Conservation (phyloP, 1,140 invertebrate species). For the Drosophila erecta region DNA sequence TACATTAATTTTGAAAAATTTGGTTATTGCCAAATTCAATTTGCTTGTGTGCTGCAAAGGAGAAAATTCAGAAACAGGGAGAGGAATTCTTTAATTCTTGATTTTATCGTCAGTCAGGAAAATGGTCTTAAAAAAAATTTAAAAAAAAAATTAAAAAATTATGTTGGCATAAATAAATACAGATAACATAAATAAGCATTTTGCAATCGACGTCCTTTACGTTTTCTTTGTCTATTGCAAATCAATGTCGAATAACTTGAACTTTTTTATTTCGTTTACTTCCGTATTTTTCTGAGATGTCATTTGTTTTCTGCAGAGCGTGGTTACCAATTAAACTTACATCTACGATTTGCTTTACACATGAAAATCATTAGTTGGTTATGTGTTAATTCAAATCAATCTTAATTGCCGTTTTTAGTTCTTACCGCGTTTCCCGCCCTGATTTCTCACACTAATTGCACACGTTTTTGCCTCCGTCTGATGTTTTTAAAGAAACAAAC, state of each 20-base stretch:
- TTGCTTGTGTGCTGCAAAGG: too few species aligned
- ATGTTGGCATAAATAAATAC: not conserved
- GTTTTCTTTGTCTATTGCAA: not conserved
- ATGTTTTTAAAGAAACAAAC: constrained; percentile 25
- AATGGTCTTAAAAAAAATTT: too few species aligned
- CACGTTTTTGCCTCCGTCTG: constrained; percentile 25
- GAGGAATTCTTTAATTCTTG: not conserved
- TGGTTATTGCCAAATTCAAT: not conserved
- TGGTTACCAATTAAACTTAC: not conserved
- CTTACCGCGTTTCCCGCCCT: constrained; percentile 1
- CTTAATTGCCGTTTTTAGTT: constrained; percentile 45
- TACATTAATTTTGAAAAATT: not conserved
- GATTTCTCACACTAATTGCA: constrained; percentile 36
- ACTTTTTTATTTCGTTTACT: not conserved
- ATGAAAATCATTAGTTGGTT: constrained; percentile 1
- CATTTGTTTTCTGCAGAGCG: not conserved
- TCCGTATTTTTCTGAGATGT: not conserved
- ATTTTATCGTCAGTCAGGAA: not conserved
- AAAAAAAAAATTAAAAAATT: not conserved
- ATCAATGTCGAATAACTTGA: not conserved
- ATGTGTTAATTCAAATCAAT: constrained; percentile 18
- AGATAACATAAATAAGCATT: not conserved
- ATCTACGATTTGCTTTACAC: constrained; percentile 8
- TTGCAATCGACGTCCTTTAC: not conserved
- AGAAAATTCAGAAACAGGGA: not conserved